Conservation (phyloP, 2,797 vertebrate species). For the Pseudomugil tenellus region DNA sequence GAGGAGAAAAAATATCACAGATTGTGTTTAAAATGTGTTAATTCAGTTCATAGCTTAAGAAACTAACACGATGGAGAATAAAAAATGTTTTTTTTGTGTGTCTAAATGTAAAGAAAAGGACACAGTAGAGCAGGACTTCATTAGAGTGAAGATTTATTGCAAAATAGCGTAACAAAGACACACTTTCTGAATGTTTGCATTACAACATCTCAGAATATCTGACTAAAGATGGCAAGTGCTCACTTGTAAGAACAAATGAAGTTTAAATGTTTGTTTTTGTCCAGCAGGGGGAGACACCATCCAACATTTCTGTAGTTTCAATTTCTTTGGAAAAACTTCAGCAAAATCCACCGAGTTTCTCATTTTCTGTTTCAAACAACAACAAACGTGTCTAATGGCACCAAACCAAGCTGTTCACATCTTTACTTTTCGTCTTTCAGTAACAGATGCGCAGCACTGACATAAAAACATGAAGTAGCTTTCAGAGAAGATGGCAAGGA, state of each 20-base stretch:
- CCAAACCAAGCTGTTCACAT: constrained; percentile 1
- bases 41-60: background rate
- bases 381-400: background rate
- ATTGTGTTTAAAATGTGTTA: background rate
- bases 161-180: constrained; percentile 5
- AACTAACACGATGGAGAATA: no score
- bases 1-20: background rate
- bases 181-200: background rate
- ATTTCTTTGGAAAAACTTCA: background rate
- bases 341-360: background rate
- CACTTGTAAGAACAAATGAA: background rate
- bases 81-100: no score
- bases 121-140: background rate
- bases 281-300: constrained; percentile 60
- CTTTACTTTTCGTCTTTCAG: background rate
- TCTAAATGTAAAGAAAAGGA: background rate
- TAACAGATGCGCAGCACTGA: background rate
- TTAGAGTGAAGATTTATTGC: background rate
- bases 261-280: background rate
- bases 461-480: background rate
- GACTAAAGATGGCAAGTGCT: background rate
- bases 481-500: background rate
- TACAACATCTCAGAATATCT: background rate
- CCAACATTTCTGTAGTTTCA: background rate
- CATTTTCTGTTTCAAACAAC: background rate